These are phyloP conservation scores for Paragorgia papillata DNA, from an alignment of 92 coral and sea anemone species.

Conservation along the genomic window DNA sequence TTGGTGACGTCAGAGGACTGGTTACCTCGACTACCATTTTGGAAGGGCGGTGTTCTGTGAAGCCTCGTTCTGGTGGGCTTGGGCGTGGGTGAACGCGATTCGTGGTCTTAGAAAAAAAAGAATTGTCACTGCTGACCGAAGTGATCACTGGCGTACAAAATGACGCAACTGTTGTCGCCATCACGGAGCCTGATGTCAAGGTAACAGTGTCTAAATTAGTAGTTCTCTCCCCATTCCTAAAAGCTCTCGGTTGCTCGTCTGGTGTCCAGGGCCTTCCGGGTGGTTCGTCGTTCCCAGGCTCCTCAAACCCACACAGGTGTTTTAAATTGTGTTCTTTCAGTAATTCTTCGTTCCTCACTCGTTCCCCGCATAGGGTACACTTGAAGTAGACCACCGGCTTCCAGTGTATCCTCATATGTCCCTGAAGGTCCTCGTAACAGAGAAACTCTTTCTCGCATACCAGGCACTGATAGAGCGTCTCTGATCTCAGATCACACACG, in stretches of 20 bases:
- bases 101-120: not conserved
- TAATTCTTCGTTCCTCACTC: slow-evolving; percentile 21
- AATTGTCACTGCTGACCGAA: slow-evolving; percentile 4
- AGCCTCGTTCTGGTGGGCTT: not conserved
- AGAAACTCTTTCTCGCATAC: slow-evolving; percentile 79
- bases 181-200: not conserved
- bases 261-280: not conserved
- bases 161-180: not conserved
- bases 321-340: slow-evolving; percentile 36
- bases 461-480: slow-evolving; percentile 52
- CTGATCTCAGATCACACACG: slow-evolving; percentile 17
- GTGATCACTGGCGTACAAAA: slow-evolving; percentile 4
- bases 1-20: not conserved
- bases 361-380: slow-evolving; percentile 21
- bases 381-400: slow-evolving; percentile 30
- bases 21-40: not conserved
- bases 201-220: not conserved
- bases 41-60: not conserved
- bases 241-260: not conserved
- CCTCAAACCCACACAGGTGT: not conserved
- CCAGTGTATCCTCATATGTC: slow-evolving; percentile 76
- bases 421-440: slow-evolving; percentile 75
- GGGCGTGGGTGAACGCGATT: not conserved
- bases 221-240: not conserved
- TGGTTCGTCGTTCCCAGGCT: not conserved